A percentile compares a stretch with the other conserved stretches of the same genome.
Conservation (phyloP, 2,797 vertebrate genomes). For the Hozukius guyotensis region DNA sequence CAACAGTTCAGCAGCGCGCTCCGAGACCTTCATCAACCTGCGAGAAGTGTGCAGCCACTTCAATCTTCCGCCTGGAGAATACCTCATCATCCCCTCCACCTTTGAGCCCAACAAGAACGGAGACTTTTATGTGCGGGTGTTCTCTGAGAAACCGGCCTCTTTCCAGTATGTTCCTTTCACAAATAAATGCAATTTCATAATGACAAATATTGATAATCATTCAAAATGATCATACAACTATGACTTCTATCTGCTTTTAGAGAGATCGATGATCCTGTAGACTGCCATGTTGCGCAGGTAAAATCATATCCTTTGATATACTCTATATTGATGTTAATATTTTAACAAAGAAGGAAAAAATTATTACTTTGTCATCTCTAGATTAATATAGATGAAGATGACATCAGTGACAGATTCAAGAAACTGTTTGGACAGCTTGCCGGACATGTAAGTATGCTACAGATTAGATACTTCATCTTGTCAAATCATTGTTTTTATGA, state of each 20-base stretch:
- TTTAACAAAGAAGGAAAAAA: not conserved
- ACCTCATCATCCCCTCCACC: conserved; percentile 82
- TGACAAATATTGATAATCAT: not conserved
- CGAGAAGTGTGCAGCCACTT: conserved; percentile 76
- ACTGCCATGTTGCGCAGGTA: conserved; percentile 77
- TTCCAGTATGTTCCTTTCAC: conserved; percentile 67
- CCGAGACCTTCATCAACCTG: conserved; percentile 80
- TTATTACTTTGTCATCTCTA: conserved; percentile 37
- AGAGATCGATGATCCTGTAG: conserved; percentile 87
- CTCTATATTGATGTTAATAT: not conserved
- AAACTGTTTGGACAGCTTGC: conserved; percentile 86
- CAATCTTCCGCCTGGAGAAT: conserved; percentile 81
- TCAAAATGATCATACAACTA: not conserved
- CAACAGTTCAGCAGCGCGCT: conserved; percentile 67
- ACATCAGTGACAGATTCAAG: conserved; percentile 84
- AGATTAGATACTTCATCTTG: not conserved
- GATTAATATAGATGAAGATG: conserved; percentile 82
- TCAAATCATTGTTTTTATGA: not conserved
- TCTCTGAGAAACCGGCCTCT: conserved; percentile 79
- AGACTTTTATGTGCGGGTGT: conserved; percentile 82
- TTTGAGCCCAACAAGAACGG: conserved; percentile 78
- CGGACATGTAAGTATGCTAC: conserved; percentile 80
- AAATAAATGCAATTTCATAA: not conserved
- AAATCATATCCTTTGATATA: not conserved
- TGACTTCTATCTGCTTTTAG: conserved; percentile 70